These are phyloP conservation scores for Teleogryllus occipitalis DNA, from an alignment of 1,140 invertebrate genomes.

Conservation along the genomic window DNA sequence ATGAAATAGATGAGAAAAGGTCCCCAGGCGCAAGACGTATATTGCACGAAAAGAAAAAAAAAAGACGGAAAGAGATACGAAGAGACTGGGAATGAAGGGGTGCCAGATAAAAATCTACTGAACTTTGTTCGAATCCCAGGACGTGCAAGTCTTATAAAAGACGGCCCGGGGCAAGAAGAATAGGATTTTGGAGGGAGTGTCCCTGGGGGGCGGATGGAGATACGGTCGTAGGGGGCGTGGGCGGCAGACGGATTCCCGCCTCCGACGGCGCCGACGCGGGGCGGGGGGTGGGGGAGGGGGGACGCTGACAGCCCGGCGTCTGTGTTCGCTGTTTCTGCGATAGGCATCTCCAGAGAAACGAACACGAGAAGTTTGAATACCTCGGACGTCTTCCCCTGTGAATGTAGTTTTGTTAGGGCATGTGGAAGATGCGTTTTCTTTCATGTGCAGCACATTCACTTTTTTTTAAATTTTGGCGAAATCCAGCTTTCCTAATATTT, in stretches of 20 bases:
- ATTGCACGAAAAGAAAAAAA: neutral
- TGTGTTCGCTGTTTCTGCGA: too few relatives aligned
- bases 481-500: too few relatives aligned
- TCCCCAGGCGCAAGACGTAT: neutral
- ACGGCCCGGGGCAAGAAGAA: neutral
- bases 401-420: too few relatives aligned
- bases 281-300: too few relatives aligned
- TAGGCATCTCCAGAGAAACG: too few relatives aligned
- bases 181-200: neutral
- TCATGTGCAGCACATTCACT: too few relatives aligned
- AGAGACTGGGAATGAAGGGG: neutral
- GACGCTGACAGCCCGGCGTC: neutral
- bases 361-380: too few relatives aligned
- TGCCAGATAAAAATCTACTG: neutral
- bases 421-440: too few relatives aligned
- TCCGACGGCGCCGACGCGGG: too few relatives aligned
- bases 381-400: too few relatives aligned
- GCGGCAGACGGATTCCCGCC: neutral
- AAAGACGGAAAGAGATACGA: neutral
- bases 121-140: neutral
- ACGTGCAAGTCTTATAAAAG: constrained; percentile 4
- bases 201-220: neutral
- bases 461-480: too few relatives aligned
- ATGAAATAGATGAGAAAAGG: neutral
- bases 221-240: neutral